Percentiles rank a stretch among this genome's conserved stretches.
These are phyloP conservation scores for Anoura caudifer DNA, from an alignment of 2,113 vertebrate species.

Conservation along the genomic window DNA sequence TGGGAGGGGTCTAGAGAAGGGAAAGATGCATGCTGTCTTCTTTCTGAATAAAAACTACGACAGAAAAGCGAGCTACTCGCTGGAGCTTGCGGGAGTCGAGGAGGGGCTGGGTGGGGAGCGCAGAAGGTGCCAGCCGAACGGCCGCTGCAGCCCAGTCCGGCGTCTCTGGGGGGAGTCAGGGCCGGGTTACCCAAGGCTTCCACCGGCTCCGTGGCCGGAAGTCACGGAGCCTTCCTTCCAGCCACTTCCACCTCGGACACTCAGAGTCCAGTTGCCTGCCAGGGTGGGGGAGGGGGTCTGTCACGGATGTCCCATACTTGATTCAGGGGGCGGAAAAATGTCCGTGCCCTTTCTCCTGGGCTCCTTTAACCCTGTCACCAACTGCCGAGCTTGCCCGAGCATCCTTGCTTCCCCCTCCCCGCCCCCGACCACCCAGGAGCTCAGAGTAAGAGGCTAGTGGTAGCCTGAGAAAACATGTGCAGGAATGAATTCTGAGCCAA, in stretches of 20 bases:
- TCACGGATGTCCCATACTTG: not conserved
- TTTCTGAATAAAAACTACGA: not conserved
- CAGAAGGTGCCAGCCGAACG: not conserved
- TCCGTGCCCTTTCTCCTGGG: not conserved
- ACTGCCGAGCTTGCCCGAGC: not conserved
- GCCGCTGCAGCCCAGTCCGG: not conserved
- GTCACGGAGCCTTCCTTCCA: not conserved
- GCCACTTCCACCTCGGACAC: not conserved
- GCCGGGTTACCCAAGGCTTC: not conserved
- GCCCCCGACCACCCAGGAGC: not conserved
- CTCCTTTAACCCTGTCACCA: not conserved
- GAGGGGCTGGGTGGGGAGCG: not conserved
- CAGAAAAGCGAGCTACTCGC: not conserved
- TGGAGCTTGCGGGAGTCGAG: not conserved
- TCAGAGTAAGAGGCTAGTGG: not conserved
- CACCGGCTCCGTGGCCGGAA: not conserved
- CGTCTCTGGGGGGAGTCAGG: not conserved
- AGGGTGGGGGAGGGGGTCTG: not conserved
- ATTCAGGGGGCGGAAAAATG: not conserved
- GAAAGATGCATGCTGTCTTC: not conserved
- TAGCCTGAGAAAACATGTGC: not conserved
- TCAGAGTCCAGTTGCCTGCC: not conserved
- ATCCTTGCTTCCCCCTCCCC: not conserved
- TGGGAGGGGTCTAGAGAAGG: not conserved
- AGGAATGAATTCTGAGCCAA: not conserved